Evolutionary conservation across 1,140 invertebrate species (phyloP), one percentile per base, ranked within the genome.

Genomic region (Sycophaga agraensis): DNA sequence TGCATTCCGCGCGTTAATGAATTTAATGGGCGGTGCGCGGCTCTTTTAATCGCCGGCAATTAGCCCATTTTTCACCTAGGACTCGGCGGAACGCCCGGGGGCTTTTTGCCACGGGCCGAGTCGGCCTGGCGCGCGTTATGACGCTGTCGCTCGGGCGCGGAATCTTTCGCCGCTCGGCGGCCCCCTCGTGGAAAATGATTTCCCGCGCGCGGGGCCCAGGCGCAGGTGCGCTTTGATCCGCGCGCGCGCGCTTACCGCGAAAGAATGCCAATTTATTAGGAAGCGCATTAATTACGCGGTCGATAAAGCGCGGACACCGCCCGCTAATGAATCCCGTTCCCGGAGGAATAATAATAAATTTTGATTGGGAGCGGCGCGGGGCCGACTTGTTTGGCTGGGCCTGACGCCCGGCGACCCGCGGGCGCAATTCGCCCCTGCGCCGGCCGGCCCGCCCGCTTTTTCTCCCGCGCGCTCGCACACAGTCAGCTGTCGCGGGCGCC

Each of bases 211-310:
- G 34, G n/a, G n/a, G n/a, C n/a, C n/a, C n/a, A n/a, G n/a, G n/a
- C n/a, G n/a, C n/a, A n/a, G n/a, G n/a, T n/a, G n/a, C n/a, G n/a
- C 24, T 63, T 57, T 39, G 39, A 51, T 57, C 26, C 48, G 24
- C 8, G 8, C 28, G n/a, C n/a, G n/a, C n/a, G n/a, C 17, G 22
- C 53, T 63, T 63, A 53, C 37, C 6, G 19, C 21, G 46, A 63
- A 63, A 63, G 61, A 63, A 63, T 63, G 45, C 48, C 61, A 51
- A 58, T 63, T 58, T 63, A 63, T 63, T 63, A 63, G 53, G 54
- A 51, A 57, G 48, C 22, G 53, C 61, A 58, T 57, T 63, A 63
- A 63, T 63, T 63, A 63, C 61, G 39, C 28, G 54, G 48, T 57
- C 54, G 54, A 62, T 62, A 56, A 50, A 62, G 60, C 43, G 45